Conservation (phyloP, 1,140 invertebrate species). For the Aphaenogaster ashmeadi region DNA sequence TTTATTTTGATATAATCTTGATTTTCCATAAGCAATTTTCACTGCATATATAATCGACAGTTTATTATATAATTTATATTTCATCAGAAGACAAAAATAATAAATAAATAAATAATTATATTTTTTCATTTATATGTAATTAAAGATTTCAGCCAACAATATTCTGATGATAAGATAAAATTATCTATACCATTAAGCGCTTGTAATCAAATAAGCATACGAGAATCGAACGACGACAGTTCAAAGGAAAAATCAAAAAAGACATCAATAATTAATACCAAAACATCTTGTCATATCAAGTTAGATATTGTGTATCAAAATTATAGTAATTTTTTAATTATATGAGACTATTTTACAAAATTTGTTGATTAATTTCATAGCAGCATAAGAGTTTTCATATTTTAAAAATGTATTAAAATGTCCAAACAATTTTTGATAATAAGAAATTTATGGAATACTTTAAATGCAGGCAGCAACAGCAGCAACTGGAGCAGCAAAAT, state of each 20-base stretch:
- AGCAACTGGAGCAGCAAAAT: too few species aligned
- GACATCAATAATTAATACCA: not conserved
- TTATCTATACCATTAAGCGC: too few species aligned
- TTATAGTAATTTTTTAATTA: not conserved
- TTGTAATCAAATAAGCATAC: too few species aligned
- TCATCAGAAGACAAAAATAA: not conserved
- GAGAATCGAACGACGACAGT: not conserved
- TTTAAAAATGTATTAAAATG: conserved; percentile 1
- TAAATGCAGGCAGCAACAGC: not conserved
- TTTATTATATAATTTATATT: conserved; percentile 10
- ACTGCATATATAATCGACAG: not conserved
- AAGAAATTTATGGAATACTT: not conserved
- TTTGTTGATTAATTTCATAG: not conserved
- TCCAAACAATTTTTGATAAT: not conserved
- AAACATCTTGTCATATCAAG: not conserved
- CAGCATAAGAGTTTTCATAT: not conserved
- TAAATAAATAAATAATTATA: not conserved
- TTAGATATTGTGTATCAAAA: not conserved
- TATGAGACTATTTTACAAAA: not conserved
- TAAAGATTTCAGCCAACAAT: too few species aligned
- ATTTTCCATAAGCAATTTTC: not conserved
- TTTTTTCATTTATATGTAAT: not conserved
- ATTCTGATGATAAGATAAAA: too few species aligned
- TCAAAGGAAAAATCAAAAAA: too few species aligned
- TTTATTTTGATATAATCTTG: not conserved